Evolutionary conservation across 2,113 vertebrate genomes (phyloP), one percentile per base, ranked within the genome.

Genomic region (Apistogramma diplotaenia): DNA sequence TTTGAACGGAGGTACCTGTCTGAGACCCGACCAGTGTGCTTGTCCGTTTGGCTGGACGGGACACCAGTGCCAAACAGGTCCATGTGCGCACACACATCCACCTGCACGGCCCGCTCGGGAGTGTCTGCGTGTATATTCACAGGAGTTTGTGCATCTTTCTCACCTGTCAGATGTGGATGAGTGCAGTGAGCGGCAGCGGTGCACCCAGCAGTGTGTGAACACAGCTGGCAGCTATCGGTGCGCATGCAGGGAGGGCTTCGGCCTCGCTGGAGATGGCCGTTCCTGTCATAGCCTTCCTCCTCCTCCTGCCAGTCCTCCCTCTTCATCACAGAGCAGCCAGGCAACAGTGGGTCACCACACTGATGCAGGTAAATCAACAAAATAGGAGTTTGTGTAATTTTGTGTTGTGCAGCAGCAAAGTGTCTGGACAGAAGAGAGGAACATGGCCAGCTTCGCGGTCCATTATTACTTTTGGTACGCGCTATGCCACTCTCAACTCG

Each of bases 391-490:
- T 51, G 46, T 65, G 5, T 82, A 2, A 70, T 72, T 78, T 74
- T 76, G 40, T 82, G 62, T 84, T 67, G 70, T 54, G 21, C 81
- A 86, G 85, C 78, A 75, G 79, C 73, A 43, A 40, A 67, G 59
- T 51, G 53, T 31, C 71, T 57, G 84, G 77, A 77, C 74, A 75
- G 91, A 89, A 79, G 87, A 91, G 27, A 61, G 57, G 82, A 90
- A 76, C 79, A 51, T 76, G 6, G 95, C 97, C 95, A 96, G 95
- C 90, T 89, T 94, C 90, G 95, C 93, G 87, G 96, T 94, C 35
- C 98, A 99, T 99, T 99, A 99, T 99, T 99, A 99, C 98, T 99
- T 99, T 98, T 99, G 98, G 98, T 99, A 99, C 97, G 98, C 97
- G 98, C 97, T 99, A 98, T 99, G 97, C 97, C 97, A 96, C 94